A percentile compares a stretch with the other conserved stretches of the same genome.
These are phyloP conservation scores for Amazona vittata DNA, from an alignment of 2,113 vertebrate genomes.

Conservation along the genomic window DNA sequence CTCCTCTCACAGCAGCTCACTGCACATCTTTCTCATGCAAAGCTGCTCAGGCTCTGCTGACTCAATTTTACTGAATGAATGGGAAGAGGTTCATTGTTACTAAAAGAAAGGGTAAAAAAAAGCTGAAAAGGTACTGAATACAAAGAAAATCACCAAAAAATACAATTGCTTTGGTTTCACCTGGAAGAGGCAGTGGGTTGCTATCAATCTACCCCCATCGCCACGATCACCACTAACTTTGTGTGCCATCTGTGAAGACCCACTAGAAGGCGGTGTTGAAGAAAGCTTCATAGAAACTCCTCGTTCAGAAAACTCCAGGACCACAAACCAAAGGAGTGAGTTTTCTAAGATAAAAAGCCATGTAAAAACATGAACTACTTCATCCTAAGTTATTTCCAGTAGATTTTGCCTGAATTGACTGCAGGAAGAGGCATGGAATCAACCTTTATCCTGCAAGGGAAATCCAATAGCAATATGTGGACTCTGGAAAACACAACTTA, in stretches of 20 bases:
- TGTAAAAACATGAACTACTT: not conserved
- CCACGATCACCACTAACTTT: not conserved
- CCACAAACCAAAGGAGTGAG: not conserved
- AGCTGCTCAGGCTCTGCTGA: not conserved
- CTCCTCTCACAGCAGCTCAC: not conserved
- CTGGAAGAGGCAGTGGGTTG: not conserved
- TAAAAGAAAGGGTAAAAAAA: not conserved
- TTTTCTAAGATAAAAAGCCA: not conserved
- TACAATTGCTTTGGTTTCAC: not conserved
- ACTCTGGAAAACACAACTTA: not conserved
- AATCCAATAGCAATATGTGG: not conserved
- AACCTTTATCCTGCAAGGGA: not conserved
- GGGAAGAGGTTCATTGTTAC: not conserved
- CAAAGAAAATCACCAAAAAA: not conserved
- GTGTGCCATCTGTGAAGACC: not conserved
- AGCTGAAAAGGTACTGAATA: not conserved
- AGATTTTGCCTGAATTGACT: not conserved
- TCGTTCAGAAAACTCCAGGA: not conserved
- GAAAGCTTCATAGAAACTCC: not conserved
- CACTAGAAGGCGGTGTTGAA: not conserved
- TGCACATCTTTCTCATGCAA: not conserved
- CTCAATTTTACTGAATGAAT: not conserved
- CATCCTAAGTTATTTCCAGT: not conserved
- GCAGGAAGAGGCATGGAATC: not conserved
- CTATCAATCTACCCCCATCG: fast-evolving